Percentiles rank a stretch among this genome's conserved stretches.
Conservation (phyloP, 2,113 vertebrate species). For the Nycticebus coucang region DNA sequence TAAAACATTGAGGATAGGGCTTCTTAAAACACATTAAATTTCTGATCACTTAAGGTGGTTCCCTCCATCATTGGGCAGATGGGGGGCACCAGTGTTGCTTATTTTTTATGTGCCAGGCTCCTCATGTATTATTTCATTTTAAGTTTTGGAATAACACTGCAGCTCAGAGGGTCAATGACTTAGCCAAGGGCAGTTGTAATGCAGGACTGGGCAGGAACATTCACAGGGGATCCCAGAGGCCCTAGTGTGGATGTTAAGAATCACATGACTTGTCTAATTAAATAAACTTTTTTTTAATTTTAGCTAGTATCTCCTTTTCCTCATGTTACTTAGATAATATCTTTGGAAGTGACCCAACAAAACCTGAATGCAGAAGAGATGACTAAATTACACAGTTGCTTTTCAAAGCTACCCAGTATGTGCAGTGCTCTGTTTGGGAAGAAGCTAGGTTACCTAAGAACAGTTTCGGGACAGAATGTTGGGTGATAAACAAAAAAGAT, state of each 20-base stretch:
- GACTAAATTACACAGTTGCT: neutral
- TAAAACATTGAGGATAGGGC: neutral
- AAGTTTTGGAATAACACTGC: neutral
- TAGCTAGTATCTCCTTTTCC: neutral
- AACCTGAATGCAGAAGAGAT: neutral
- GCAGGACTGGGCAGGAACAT: neutral
- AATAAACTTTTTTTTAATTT: neutral
- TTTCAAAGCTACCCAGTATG: neutral
- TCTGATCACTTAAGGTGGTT: neutral
- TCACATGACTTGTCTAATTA: neutral
- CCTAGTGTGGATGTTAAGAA: neutral
- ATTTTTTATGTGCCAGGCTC: neutral
- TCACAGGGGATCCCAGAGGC: neutral
- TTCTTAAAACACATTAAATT: neutral
- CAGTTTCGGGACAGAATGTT: neutral
- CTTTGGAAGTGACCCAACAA: neutral
- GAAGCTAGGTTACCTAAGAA: neutral
- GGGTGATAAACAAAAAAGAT: no score
- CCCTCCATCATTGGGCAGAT: fast-evolving
- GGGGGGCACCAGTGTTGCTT: neutral
- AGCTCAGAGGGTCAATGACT: neutral
- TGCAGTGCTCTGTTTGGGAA: neutral
- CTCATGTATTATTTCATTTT: neutral
- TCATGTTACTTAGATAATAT: neutral
- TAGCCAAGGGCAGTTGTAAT: neutral